Evolutionary conservation across 2,113 vertebrate genomes (phyloP), one percentile per base, ranked within the genome.

Genomic region (Percopsis transmontana): DNA sequence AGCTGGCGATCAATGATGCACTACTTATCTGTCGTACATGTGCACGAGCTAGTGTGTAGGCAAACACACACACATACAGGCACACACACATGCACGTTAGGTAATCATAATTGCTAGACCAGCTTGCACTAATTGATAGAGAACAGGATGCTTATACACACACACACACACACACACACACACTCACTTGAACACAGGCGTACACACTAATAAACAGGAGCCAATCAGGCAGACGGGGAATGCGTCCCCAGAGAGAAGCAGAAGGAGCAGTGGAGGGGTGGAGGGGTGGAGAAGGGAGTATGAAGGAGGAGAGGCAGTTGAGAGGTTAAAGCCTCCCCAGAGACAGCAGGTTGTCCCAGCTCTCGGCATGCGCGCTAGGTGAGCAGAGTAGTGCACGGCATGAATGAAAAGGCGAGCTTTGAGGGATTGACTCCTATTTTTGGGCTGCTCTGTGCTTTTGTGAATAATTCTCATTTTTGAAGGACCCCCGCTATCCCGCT

Each of bases 111-210:
- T 86, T 80, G 77, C 72, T 72, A 70, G 74, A 65, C 71, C 82
- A 84, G 77, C 82, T 78, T 70, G 77, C 38, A 21, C 67, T 89
- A 89, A 89, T 85, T 87, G 84, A 88, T 88, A 71, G 83, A 83
- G 73, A 79, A 83, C 82, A 72, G 61, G 73, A 58, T 76, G 79
- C 75, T 57, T 42, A 58, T 52, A 20, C 38, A 20, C 56, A 11
- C 55, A n/a, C 24, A 8, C 54, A 38, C 24, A 24, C 50, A 52
- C 53, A 38, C 44, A 67, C 1, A 54, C 60, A 59, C 70, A 64
- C 77, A 57, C 1, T 55, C 71, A 63, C 72, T 66, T 70, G 51
- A 55, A 65, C 81, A 77, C 69, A 84, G 84, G 76, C 81, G 64
- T 80, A 79, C 78, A 78, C 79, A 79, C 87, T 82, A 80, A 69